phyloP scores from a whole-genome alignment of 2,797 vertebrate species.

The Cetoscarus ocellatus region DNA sequence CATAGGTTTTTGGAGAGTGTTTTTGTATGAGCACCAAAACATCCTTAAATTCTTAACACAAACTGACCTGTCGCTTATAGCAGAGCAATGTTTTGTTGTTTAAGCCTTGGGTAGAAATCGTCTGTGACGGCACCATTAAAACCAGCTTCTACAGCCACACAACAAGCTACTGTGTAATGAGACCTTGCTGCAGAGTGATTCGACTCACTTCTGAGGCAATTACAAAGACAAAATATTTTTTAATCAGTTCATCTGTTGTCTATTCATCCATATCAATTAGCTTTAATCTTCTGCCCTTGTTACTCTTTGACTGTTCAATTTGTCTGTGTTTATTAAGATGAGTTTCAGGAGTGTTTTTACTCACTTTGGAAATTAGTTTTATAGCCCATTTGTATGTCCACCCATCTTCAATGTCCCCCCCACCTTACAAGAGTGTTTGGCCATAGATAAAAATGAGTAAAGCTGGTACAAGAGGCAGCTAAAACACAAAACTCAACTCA shows the following conservation, averaged over 20 bases:
- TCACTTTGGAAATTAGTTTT: neutral
- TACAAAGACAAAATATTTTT: neutral
- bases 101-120: neutral
- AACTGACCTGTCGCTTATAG: neutral
- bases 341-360: neutral
- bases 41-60: neutral
- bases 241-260: neutral
- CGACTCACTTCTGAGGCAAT: constrained; percentile 4
- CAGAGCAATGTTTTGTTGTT: neutral
- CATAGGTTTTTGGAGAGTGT: neutral
- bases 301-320: neutral
- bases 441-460: too few relatives aligned
- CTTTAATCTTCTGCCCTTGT: neutral
- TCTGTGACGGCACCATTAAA: neutral
- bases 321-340: neutral
- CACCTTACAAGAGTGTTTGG: too few relatives aligned
- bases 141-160: neutral
- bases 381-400: too few relatives aligned
- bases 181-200: neutral
- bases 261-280: neutral
- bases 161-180: neutral
- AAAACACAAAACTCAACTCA: too few relatives aligned
- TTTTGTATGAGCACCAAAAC: neutral
- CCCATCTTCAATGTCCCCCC: neutral
- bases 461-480: too few relatives aligned